These are phyloP conservation scores for Drosophila multiciliata DNA, from an alignment of 2,888 invertebrate genomes.

Conservation along the genomic window DNA sequence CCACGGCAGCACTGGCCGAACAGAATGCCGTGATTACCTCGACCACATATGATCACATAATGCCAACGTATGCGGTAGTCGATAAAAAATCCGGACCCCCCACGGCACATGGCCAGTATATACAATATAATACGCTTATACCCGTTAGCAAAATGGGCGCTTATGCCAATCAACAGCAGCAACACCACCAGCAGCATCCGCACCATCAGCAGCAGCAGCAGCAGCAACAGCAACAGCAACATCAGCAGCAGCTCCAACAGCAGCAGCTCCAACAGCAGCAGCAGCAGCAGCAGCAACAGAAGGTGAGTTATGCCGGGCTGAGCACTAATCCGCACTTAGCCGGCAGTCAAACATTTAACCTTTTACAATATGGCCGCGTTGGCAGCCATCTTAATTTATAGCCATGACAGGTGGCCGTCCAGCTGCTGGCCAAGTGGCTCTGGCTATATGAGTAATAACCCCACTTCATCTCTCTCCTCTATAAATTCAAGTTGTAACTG, in stretches of 20 bases:
- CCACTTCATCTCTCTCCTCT: not conserved
- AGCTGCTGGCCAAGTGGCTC: slow-evolving; percentile 24
- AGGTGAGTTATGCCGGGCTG: slow-evolving; percentile 71
- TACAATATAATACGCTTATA: slow-evolving; percentile 84
- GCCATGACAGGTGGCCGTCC: slow-evolving; percentile 49
- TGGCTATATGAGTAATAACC: not conserved
- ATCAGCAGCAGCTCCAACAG: slow-evolving; percentile 66
- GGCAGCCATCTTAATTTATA: slow-evolving; percentile 64
- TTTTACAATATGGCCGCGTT: slow-evolving; percentile 71
- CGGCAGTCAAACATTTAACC: slow-evolving; percentile 73
- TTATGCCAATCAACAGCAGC: slow-evolving; percentile 81
- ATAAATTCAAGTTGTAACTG: not conserved
- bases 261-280: slow-evolving; percentile 54
- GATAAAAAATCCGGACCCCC: slow-evolving; percentile 82
- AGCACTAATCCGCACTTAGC: slow-evolving; percentile 75
- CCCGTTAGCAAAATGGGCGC: slow-evolving; percentile 84
- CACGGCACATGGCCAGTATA: slow-evolving; percentile 81
- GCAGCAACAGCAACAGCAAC: slow-evolving; percentile 67
- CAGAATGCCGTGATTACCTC: slow-evolving; percentile 84
- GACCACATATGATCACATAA: slow-evolving; percentile 83
- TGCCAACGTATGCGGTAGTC: slow-evolving; percentile 83
- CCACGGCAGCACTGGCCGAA: slow-evolving; percentile 85
- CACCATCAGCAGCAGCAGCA: slow-evolving; percentile 72
- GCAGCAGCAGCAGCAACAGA: slow-evolving; percentile 67
- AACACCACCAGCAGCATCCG: slow-evolving; percentile 71